These are phyloP conservation scores for Melanargia galathea DNA, from an alignment of 2,888 invertebrate species.

Conservation along the genomic window DNA sequence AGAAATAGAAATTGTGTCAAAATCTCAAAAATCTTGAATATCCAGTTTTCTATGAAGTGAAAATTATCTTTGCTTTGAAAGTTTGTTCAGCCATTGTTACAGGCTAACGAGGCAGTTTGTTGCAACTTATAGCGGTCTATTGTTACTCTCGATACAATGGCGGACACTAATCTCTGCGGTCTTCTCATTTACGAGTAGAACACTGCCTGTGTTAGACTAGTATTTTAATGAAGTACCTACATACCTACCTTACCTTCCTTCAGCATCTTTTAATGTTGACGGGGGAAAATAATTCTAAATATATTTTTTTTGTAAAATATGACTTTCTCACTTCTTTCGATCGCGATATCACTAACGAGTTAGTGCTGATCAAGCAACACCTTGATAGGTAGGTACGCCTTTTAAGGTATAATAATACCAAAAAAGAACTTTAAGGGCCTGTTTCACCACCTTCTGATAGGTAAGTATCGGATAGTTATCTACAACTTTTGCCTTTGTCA, in stretches of 20 bases:
- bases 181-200: constrained; percentile 24
- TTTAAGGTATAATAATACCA: too few relatives aligned
- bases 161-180: constrained; percentile 35
- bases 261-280: background rate
- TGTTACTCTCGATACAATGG: constrained; percentile 46
- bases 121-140: constrained; percentile 45
- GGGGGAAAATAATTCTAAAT: background rate
- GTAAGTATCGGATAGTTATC: too few relatives aligned
- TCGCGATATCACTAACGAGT: too few relatives aligned
- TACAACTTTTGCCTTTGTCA: too few relatives aligned
- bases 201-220: constrained; percentile 20
- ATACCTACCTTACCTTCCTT: background rate
- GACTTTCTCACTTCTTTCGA: too few relatives aligned
- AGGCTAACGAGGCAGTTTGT: constrained; percentile 46
- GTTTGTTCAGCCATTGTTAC: constrained; percentile 61
- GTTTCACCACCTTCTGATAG: background rate
- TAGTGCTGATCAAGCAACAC: too few relatives aligned
- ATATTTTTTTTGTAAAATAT: too few relatives aligned
- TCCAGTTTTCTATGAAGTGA: constrained; percentile 30
- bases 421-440: too few relatives aligned
- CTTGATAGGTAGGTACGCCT: too few relatives aligned
- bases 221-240: background rate
- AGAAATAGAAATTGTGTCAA: too few relatives aligned
- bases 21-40: too few relatives aligned
- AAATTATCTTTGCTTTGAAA: constrained; percentile 49